Percentiles rank a stretch among this genome's conserved stretches.
Evolutionary conservation across 2,888 invertebrate species (phyloP).

Genomic region (Protula sp.): DNA sequence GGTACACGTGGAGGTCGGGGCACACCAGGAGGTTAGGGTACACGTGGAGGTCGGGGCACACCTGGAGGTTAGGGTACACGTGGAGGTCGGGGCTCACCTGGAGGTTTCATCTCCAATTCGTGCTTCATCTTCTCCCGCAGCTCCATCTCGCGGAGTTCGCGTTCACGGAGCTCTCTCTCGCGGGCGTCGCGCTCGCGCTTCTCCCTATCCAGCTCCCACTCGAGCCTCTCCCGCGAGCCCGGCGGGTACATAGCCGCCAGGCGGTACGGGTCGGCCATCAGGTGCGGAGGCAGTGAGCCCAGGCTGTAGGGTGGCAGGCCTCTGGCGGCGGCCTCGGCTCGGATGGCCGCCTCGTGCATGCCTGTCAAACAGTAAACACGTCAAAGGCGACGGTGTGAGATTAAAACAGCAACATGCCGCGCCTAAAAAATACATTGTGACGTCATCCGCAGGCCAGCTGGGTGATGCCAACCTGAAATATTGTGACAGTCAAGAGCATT

Average conservation of each 20-base stretch:
- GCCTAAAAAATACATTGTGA: no score
- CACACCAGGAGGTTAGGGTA: conserved; percentile 57
- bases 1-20: no score
- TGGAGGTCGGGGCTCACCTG: no score
- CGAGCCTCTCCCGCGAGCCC: conserved; percentile 61
- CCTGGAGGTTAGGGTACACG: no score
- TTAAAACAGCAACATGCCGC: no score
- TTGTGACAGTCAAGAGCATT: no score
- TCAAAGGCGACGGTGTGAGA: no score
- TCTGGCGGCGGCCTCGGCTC: no score
- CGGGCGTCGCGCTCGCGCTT: conserved; percentile 59
- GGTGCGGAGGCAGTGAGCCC: conserved; percentile 24
- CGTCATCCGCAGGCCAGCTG: no score
- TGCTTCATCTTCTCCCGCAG: conserved; percentile 81
- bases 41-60: conserved; percentile 31
- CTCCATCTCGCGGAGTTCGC: conserved; percentile 64
- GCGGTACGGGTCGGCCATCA: conserved; percentile 73
- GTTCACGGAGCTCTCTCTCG: conserved; percentile 52
- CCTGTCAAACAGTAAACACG: no score
- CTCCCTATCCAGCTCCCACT: conserved; percentile 66
- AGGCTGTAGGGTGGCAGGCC: conserved; percentile 27
- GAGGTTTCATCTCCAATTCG: conserved; percentile 65
- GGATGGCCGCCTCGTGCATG: no score
- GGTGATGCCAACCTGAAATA: no score
- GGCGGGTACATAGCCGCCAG: conserved; percentile 68